Conservation (phyloP, 2,113 vertebrate species). For the Cynoglossus semilaevis region DNA sequence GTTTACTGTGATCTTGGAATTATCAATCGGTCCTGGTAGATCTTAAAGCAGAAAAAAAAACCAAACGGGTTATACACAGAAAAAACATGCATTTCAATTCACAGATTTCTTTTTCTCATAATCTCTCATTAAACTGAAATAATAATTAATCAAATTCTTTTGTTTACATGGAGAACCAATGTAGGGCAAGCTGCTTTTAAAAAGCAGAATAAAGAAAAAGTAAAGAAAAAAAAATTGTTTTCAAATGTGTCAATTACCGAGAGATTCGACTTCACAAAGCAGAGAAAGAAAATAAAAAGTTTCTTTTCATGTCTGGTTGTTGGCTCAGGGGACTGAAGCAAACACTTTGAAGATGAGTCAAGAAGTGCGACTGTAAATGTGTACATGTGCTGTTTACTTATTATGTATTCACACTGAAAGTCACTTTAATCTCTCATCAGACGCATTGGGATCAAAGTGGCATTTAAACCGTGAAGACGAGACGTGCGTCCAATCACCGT, state of each 20-base stretch:
- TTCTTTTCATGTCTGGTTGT: constrained; percentile 5
- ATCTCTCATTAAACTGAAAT: too few species aligned
- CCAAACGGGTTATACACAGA: constrained; percentile 4
- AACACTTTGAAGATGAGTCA: constrained; percentile 60
- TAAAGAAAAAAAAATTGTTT: constrained; percentile 19
- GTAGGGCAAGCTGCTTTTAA: too few species aligned
- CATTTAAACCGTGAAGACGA: constrained; percentile 33
- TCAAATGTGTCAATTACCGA: constrained; percentile 48
- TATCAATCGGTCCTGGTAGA: constrained; percentile 93
- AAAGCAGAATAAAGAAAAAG: constrained; percentile 27
- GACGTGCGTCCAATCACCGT: constrained; percentile 79
- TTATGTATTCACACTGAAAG: background rate
- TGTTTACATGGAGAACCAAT: too few species aligned
- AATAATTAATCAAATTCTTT: too few species aligned
- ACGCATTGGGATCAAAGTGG: background rate
- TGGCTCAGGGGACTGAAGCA: constrained; percentile 40
- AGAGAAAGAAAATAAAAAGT: constrained; percentile 21
- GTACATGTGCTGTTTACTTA: background rate
- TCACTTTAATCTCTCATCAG: background rate
- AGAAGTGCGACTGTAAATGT: constrained; percentile 2
- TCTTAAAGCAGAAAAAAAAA: constrained; percentile 72
- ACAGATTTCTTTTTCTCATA: background rate
- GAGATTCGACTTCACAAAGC: constrained; percentile 60
- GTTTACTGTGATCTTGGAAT: constrained; percentile 89
- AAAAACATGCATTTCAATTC: background rate